A percentile compares a stretch with the other conserved stretches of the same genome.
Evolutionary conservation across 2,888 invertebrate species (phyloP).

Genomic region (Acleris literana): DNA sequence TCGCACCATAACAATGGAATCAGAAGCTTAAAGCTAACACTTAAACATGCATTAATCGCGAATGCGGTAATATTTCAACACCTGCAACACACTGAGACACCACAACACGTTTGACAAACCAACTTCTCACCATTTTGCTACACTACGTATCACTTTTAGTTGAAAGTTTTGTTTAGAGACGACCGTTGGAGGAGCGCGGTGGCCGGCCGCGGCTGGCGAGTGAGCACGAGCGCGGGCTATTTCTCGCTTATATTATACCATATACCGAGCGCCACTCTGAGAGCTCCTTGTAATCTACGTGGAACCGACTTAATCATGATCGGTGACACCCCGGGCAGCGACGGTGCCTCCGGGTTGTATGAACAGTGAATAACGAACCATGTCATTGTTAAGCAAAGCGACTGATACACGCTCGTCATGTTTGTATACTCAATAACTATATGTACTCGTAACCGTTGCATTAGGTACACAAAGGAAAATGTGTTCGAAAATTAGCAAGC

Average conservation of each 20-base stretch:
- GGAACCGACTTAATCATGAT: constrained; percentile 10
- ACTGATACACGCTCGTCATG: constrained; percentile 6
- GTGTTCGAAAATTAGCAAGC: too few species aligned
- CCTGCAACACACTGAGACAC: constrained; percentile 18
- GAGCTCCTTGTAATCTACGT: constrained; percentile 27
- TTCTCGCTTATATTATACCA: constrained; percentile 57
- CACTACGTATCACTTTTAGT: constrained; percentile 32
- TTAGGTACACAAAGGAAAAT: too few species aligned
- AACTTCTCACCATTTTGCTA: constrained; percentile 40
- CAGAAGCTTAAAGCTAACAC: constrained; percentile 12
- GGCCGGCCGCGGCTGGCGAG: constrained; percentile 50
- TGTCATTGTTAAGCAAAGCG: constrained; percentile 8
- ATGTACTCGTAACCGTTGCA: too few species aligned
- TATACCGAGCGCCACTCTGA: constrained; percentile 34
- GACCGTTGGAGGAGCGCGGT: constrained; percentile 43
- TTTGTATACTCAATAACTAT: constrained; percentile 7
- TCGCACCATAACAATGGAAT: too few species aligned
- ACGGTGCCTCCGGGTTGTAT: constrained; percentile 21
- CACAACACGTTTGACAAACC: constrained; percentile 35
- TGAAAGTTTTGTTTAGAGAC: constrained; percentile 29
- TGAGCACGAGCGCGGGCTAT: constrained; percentile 45
- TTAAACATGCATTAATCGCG: not conserved
- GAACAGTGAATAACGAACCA: constrained; percentile 23
- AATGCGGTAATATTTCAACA: constrained; percentile 12
- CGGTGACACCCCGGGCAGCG: too few species aligned